phyloP scores from a whole-genome alignment of 1,140 invertebrate genomes.

The Drosophila elegans region DNA sequence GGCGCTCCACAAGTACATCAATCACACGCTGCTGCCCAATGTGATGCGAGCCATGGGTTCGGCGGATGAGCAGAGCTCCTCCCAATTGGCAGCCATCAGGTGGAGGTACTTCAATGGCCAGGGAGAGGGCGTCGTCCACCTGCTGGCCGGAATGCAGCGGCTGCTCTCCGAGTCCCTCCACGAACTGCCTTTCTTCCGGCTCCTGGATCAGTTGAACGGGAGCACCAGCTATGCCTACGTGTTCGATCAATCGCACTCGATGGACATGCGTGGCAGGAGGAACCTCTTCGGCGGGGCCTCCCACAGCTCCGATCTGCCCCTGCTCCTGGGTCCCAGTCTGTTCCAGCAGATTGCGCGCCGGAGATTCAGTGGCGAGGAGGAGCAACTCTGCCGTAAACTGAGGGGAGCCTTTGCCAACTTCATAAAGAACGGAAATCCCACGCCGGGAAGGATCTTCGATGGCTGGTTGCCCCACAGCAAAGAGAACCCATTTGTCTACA shows the following conservation, averaged over 20 bases:
- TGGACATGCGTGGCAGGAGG: slow-evolving; percentile 78
- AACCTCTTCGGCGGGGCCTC: slow-evolving; percentile 85
- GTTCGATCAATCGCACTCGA: slow-evolving; percentile 83
- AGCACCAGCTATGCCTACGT: slow-evolving; percentile 84
- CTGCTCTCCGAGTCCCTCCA: slow-evolving; percentile 78
- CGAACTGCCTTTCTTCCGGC: slow-evolving; percentile 74
- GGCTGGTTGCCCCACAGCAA: slow-evolving; percentile 87
- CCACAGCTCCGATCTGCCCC: slow-evolving; percentile 88
- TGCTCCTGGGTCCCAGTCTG: slow-evolving; percentile 88
- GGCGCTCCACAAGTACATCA: slow-evolving; percentile 85
- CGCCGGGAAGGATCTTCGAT: slow-evolving; percentile 86
- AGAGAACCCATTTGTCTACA: slow-evolving; percentile 85
- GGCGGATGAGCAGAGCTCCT: slow-evolving; percentile 48
- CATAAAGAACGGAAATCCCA: slow-evolving; percentile 87
- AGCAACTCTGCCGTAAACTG: slow-evolving; percentile 86
- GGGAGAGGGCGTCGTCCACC: slow-evolving; percentile 42
- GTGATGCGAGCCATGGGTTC: slow-evolving; percentile 72
- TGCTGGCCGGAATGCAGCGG: slow-evolving; percentile 71
- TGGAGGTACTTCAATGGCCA: slow-evolving; percentile 85
- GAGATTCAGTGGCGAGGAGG: slow-evolving; percentile 86
- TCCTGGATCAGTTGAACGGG: slow-evolving; percentile 71
- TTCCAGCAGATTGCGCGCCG: slow-evolving; percentile 87
- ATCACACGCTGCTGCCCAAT: slow-evolving; percentile 85
- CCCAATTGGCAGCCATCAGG: slow-evolving; percentile 84
- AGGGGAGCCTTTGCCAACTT: slow-evolving; percentile 87